Conservation (phyloP, 1,140 invertebrate genomes). For the Mamestra configurata region DNA sequence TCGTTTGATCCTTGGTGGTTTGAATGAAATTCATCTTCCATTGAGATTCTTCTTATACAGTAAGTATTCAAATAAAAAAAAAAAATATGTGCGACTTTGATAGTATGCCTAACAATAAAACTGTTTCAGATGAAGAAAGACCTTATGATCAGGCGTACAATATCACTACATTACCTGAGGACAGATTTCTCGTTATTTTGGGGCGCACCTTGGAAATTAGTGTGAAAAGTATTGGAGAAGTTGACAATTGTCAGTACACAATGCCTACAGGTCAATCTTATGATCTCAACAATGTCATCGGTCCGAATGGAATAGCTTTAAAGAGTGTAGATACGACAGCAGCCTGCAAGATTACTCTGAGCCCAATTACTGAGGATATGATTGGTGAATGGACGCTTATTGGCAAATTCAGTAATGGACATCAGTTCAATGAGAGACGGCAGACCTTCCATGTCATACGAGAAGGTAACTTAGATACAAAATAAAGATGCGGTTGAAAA, state of each 20-base stretch:
- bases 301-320: constrained; percentile 33
- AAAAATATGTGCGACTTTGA: neutral
- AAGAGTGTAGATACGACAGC: neutral
- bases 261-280: constrained; percentile 47
- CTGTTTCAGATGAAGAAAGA: constrained; percentile 55
- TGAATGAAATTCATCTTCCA: constrained; percentile 50
- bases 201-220: constrained; percentile 44
- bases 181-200: constrained; percentile 47
- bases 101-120: neutral
- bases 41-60: constrained; percentile 58
- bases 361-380: constrained; percentile 52
- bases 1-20: neutral
- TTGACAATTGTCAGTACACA: constrained; percentile 50
- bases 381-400: constrained; percentile 57
- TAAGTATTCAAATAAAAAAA: constrained; percentile 34
- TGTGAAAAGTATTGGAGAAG: constrained; percentile 40
- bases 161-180: constrained; percentile 44
- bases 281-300: neutral
- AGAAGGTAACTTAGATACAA: constrained; percentile 54
- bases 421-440: constrained; percentile 47
- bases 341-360: constrained; percentile 47
- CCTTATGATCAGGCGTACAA: constrained; percentile 62
- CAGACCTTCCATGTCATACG: constrained; percentile 50
- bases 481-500: no score
- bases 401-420: constrained; percentile 58